Percentiles rank a stretch among this genome's conserved stretches.
Conservation (phyloP, 53 echinoderm and acorn worm genomes). For the Hippasteria phrygiana region DNA sequence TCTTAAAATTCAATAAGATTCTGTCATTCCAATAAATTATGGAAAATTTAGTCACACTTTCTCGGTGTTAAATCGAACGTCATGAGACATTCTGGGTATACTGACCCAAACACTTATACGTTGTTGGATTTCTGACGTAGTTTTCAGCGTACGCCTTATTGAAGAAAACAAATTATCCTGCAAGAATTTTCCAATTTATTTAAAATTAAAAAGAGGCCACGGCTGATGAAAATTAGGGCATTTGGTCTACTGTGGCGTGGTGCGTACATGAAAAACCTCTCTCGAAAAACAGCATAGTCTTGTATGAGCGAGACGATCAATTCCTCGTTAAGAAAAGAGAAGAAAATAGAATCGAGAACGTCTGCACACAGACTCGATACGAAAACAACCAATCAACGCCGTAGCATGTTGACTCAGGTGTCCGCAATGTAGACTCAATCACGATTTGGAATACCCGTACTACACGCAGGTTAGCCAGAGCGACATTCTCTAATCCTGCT, state of each 20-base stretch:
- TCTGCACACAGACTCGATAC: conserved; percentile 46
- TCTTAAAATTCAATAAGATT: too few relatives aligned
- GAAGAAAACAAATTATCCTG: too few relatives aligned
- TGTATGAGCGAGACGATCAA: conserved; percentile 35
- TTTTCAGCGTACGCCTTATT: too few relatives aligned
- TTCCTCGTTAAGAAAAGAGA: background rate
- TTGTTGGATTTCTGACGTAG: too few relatives aligned
- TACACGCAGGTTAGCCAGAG: background rate
- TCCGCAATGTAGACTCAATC: conserved; percentile 51
- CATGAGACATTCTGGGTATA: too few relatives aligned
- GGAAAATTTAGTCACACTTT: too few relatives aligned
- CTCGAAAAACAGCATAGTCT: background rate
- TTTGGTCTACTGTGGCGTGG: background rate
- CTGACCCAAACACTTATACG: too few relatives aligned
- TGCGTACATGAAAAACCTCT: background rate
- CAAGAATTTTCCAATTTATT: too few relatives aligned
- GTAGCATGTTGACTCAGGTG: conserved; percentile 55
- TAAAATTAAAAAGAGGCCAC: too few relatives aligned
- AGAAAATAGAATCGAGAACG: conserved; percentile 26
- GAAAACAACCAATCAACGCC: conserved; percentile 59
- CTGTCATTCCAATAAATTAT: too few relatives aligned
- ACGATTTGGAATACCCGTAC: background rate
- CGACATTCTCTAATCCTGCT: too few relatives aligned
- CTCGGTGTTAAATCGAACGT: too few relatives aligned
- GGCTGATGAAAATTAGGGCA: background rate